These are phyloP conservation scores for Entomobrya multifasciata DNA, from an alignment of 2,888 invertebrate species.

Conservation along the genomic window DNA sequence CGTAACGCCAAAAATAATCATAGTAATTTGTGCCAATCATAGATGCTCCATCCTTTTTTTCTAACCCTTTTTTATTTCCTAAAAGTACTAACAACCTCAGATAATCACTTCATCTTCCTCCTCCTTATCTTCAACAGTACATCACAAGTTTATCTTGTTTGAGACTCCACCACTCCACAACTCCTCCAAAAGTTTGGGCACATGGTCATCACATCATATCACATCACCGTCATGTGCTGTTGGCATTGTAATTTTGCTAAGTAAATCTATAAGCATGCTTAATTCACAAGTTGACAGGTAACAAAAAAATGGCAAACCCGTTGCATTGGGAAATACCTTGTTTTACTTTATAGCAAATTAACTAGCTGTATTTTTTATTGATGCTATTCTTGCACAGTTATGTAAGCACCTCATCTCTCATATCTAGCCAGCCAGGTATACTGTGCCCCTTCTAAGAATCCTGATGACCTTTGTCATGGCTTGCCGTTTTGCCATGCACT, in stretches of 20 bases:
- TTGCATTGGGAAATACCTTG: background rate
- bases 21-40: no score
- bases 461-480: no score
- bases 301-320: background rate
- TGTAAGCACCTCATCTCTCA: background rate
- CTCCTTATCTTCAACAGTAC: no score
- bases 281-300: conserved; percentile 53
- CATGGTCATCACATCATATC: conserved; percentile 54
- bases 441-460: background rate
- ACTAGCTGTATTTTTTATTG: background rate
- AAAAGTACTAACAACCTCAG: no score
- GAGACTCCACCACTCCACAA: no score
- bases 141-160: no score
- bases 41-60: no score
- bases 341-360: background rate
- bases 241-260: conserved; percentile 52
- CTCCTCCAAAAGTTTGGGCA: conserved; percentile 53
- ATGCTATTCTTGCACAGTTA: conserved; percentile 14
- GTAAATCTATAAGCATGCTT: conserved; percentile 31
- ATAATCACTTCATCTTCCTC: no score
- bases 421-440: background rate
- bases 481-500: no score
- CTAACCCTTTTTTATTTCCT: no score
- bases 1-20: no score
- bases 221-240: background rate